phyloP scores from a whole-genome alignment of 2,113 vertebrate genomes.

The Osmerus mordax region DNA sequence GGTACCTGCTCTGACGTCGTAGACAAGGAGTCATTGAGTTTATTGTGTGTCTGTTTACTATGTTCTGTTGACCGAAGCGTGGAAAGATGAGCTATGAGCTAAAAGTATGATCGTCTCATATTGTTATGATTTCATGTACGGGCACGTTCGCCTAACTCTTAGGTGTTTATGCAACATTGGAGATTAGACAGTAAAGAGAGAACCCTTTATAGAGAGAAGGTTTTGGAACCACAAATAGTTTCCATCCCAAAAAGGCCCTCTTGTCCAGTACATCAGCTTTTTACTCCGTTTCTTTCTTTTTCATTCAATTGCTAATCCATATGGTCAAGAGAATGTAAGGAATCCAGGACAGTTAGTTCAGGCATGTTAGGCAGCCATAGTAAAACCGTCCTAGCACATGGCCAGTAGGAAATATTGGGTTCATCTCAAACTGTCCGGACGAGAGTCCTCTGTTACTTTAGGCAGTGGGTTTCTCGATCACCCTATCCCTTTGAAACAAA shows the following conservation, averaged over 20 bases:
- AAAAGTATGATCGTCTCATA: too few species aligned
- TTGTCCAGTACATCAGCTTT: not conserved
- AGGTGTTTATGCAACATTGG: too few species aligned
- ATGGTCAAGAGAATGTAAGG: conserved; percentile 22
- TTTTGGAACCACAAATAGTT: not conserved
- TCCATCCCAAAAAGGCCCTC: not conserved
- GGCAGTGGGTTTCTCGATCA: not conserved
- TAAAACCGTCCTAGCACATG: conserved; percentile 6
- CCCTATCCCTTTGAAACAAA: not conserved
- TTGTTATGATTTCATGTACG: too few species aligned
- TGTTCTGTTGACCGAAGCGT: too few species aligned
- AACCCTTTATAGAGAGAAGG: not conserved
- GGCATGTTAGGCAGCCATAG: conserved; percentile 5
- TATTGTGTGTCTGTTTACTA: too few species aligned
- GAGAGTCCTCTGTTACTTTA: not conserved
- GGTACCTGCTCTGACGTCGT: too few species aligned
- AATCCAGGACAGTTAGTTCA: conserved; percentile 12
- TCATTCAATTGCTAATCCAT: conserved; percentile 21
- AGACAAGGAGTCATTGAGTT: too few species aligned
- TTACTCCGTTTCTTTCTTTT: not conserved
- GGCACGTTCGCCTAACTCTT: not conserved
- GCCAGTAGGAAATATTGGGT: not conserved
- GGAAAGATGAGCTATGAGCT: too few species aligned
- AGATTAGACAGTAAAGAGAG: not conserved
- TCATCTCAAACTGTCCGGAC: not conserved